Evolutionary conservation across 2,888 invertebrate species (phyloP).

Genomic region (Heliconius sara): DNA sequence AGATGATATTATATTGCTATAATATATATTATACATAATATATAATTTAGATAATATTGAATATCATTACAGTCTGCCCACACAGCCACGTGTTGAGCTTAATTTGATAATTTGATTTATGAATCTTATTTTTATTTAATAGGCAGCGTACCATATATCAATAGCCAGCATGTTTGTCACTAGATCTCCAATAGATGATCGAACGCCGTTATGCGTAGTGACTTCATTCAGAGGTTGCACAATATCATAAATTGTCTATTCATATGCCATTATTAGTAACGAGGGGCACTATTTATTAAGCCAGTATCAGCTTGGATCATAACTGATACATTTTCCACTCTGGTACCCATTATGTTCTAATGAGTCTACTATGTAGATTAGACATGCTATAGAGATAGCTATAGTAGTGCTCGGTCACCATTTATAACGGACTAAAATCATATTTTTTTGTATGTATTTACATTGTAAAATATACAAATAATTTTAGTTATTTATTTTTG

Average conservation of each 20-base stretch:
- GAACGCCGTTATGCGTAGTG: conserved; percentile 50
- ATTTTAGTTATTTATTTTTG: neutral
- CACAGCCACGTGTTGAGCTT: conserved; percentile 57
- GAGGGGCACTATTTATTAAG: conserved; percentile 46
- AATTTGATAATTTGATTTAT: conserved; percentile 67
- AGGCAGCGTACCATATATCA: conserved; percentile 46
- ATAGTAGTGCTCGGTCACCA: neutral
- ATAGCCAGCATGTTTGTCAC: conserved; percentile 50
- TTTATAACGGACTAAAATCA: neutral
- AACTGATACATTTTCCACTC: conserved; percentile 32
- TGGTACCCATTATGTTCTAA: conserved; percentile 22
- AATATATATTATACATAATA: no score
- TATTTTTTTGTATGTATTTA: neutral
- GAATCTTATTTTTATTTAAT: conserved; percentile 63
- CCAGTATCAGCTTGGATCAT: conserved; percentile 35
- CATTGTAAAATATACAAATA: neutral
- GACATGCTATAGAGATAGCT: neutral
- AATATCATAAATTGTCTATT: conserved; percentile 57
- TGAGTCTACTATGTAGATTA: conserved; percentile 14
- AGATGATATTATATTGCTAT: no score
- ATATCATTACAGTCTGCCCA: conserved; percentile 61
- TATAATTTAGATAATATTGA: neutral
- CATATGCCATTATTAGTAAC: conserved; percentile 58
- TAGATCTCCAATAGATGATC: conserved; percentile 49
- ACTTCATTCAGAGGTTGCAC: conserved; percentile 53